Evolutionary conservation across 2,888 invertebrate species (phyloP), one percentile per base, ranked within the genome.

Genomic region (Drosophila tripunctata): DNA sequence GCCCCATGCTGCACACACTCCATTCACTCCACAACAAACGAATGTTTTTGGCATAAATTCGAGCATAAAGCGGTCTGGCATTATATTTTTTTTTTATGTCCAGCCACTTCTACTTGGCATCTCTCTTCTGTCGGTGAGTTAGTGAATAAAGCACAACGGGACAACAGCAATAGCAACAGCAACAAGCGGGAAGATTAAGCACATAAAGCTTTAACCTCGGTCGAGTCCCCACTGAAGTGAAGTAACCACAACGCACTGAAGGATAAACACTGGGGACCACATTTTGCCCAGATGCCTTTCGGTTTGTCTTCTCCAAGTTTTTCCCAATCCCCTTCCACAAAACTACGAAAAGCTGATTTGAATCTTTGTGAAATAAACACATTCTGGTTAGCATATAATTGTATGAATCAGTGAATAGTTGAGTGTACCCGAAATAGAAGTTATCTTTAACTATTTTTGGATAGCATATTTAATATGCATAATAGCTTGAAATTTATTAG

Each of bases 11-110:
- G 51, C 60, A 38, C 50, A 4, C 19, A 8, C 10, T 17, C 3
- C 31, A 19, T 6, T n/a, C 47, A 17, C 35, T 5, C 4, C n/a
- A 30, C 21, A 24, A 35, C 48, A 55, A 57, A 56, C 54, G 50
- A 71, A 50, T 57, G 79, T 74, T 61, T 74, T 61, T 48, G 62
- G 52, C 77, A 75, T 69, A 75, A 80, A 75, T 64, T 74, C 12
- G 51, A 45, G 27, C 44, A 64, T 67, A 61, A 76, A 78, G 55
- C 76, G 67, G 45, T n/a, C n/a, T n/a, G n/a, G n/a, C n/a, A n/a
- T 57, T 56, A 27, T 27, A 27, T 27, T 27, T 27, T 27, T 27
- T 27, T 73, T 60, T 72, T 52, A 62, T 67, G 67, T 43, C 47
- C 50, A 54, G 56, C 61, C 72, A 75, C 47, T 56, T 30, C 61